Conservation (phyloP, 2,888 invertebrate species). For the Orgyia antiqua region DNA sequence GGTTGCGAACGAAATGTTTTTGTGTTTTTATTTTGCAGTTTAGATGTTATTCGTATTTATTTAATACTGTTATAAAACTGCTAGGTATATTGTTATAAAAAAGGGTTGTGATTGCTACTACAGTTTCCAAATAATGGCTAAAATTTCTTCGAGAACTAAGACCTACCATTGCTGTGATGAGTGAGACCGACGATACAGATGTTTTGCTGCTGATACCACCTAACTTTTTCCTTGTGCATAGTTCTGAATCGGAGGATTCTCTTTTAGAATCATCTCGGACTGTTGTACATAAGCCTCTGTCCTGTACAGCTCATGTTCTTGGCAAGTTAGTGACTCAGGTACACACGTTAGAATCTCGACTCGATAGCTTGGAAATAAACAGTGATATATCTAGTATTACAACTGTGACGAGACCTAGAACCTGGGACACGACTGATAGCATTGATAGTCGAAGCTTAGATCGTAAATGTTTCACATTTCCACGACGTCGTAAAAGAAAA, state of each 20-base stretch:
- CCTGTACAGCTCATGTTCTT: constrained; percentile 67
- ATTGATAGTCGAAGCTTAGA: constrained; percentile 49
- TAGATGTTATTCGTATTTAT: too few species aligned
- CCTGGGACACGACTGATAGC: constrained; percentile 52
- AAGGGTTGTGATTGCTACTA: too few species aligned
- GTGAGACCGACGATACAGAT: constrained; percentile 88
- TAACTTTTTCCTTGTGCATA: constrained; percentile 82
- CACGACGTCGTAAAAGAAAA: constrained; percentile 57
- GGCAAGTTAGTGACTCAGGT: constrained; percentile 80
- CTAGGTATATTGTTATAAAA: too few species aligned
- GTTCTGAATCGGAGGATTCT: constrained; percentile 76
- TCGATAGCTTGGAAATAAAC: constrained; percentile 61
- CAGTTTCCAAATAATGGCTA: constrained; percentile 50
- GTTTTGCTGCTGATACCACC: constrained; percentile 88
- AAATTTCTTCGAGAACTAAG: constrained; percentile 20
- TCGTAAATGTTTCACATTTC: constrained; percentile 61
- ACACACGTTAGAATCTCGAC: constrained; percentile 78
- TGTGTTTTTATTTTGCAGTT: too few species aligned
- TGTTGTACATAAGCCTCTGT: constrained; percentile 62
- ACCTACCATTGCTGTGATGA: constrained; percentile 54
- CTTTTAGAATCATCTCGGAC: constrained; percentile 63
- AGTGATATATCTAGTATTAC: constrained; percentile 45
- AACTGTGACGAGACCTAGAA: constrained; percentile 32
- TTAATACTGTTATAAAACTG: too few species aligned
- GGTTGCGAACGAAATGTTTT: too few species aligned